These are phyloP conservation scores for Plectropomus leopardus DNA, from an alignment of 2,113 vertebrate genomes.

Conservation along the genomic window DNA sequence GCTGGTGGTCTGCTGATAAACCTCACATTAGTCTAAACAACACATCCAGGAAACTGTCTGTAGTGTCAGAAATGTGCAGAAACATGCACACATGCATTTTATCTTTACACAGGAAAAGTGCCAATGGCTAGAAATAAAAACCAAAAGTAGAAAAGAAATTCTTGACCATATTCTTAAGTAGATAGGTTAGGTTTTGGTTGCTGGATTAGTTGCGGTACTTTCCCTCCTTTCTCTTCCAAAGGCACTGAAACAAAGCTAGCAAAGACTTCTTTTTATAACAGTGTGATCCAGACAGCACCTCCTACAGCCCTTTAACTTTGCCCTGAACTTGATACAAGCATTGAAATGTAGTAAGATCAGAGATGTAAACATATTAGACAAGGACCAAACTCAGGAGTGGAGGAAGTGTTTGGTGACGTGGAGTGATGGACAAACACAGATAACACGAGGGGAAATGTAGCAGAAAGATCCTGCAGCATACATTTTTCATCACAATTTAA, in stretches of 20 bases:
- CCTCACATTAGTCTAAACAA: conserved; percentile 39
- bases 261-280: conserved; percentile 6
- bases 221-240: conserved; percentile 60
- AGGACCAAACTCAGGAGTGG: conserved; percentile 32
- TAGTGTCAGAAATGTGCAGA: conserved; percentile 77
- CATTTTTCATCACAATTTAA: conserved; percentile 32
- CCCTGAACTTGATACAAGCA: conserved; percentile 57
- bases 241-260: conserved; percentile 62
- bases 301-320: conserved; percentile 39
- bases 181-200: conserved; percentile 75
- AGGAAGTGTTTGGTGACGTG: conserved; percentile 25
- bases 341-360: conserved; percentile 53
- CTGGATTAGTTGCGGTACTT: conserved; percentile 60
- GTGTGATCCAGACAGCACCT: conserved; percentile 52
- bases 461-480: conserved; percentile 9
- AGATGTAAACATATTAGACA: conserved; percentile 73
- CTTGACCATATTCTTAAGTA: conserved; percentile 26
- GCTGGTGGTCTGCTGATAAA: conserved; percentile 36
- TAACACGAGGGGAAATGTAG: conserved; percentile 7
- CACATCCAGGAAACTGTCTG: conserved; percentile 57
- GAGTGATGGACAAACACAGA: conserved; percentile 46
- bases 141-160: conserved; percentile 38
- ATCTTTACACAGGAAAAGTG: conserved; percentile 71
- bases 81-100: conserved; percentile 71
- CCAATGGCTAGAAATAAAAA: conserved; percentile 49